phyloP scores from a whole-genome alignment of 2,113 vertebrate genomes.

The Echinops telfairi region DNA sequence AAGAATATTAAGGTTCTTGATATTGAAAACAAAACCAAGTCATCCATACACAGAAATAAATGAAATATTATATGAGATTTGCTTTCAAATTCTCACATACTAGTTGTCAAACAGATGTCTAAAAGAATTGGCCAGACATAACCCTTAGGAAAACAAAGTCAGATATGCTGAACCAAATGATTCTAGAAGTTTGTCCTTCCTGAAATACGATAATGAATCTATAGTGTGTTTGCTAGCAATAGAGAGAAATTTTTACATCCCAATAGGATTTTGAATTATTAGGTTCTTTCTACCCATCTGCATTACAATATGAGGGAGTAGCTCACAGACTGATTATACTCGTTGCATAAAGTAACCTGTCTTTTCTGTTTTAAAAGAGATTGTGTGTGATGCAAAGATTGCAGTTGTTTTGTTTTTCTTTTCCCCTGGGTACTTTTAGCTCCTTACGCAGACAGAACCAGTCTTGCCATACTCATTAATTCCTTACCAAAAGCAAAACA shows the following conservation, averaged over 20 bases:
- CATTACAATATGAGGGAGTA: conserved; percentile 43
- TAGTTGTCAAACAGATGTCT: conserved; percentile 54
- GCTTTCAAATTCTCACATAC: conserved; percentile 47
- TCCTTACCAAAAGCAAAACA: not conserved
- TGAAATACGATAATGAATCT: not conserved
- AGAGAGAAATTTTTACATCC: conserved; percentile 47
- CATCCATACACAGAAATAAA: conserved; percentile 55
- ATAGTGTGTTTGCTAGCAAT: conserved; percentile 20
- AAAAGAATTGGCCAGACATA: conserved; percentile 54
- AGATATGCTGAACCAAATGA: conserved; percentile 30
- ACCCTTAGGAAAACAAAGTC: conserved; percentile 55
- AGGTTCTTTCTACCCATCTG: conserved; percentile 33
- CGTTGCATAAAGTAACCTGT: conserved; percentile 6
- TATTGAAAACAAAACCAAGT: conserved; percentile 60
- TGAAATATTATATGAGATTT: conserved; percentile 43
- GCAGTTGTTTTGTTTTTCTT: not conserved
- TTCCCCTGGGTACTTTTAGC: conserved; percentile 17
- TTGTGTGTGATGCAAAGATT: conserved; percentile 3
- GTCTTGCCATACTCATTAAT: not conserved
- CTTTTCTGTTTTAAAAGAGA: conserved; percentile 55
- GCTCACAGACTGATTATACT: not conserved
- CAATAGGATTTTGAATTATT: conserved; percentile 59
- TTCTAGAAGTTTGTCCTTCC: not conserved
- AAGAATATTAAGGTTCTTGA: conserved; percentile 56
- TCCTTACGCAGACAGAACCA: conserved; percentile 47